Conservation (phyloP, 2,797 vertebrate species). For the Dendrocincla fuliginosa region DNA sequence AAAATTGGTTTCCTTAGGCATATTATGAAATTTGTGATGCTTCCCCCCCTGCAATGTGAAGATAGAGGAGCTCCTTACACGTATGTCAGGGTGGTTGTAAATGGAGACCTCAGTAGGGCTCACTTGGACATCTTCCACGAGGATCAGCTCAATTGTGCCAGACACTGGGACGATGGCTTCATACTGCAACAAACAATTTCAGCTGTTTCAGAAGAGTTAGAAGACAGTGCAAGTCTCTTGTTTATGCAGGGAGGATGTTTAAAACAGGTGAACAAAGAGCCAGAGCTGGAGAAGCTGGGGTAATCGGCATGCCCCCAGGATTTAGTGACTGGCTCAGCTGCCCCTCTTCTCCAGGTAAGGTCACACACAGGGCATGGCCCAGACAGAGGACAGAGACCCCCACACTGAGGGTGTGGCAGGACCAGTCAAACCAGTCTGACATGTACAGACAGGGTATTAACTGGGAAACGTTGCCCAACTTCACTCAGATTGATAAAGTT, state of each 20-base stretch:
- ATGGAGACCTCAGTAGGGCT: slow-evolving; percentile 83
- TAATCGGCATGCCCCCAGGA: neutral
- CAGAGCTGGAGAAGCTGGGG: neutral
- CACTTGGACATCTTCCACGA: slow-evolving; percentile 91
- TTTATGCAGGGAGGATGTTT: neutral
- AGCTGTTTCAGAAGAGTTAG: neutral
- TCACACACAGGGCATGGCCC: neutral
- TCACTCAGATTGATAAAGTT: neutral
- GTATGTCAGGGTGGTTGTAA: slow-evolving; percentile 90
- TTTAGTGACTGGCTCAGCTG: neutral
- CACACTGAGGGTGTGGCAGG: neutral
- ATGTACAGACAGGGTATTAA: neutral
- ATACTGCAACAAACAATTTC: slow-evolving; percentile 69
- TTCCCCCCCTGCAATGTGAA: neutral
- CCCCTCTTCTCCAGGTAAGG: neutral
- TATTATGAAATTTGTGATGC: neutral
- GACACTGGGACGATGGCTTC: slow-evolving; percentile 81
- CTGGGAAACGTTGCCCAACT: neutral
- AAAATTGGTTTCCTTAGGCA: neutral
- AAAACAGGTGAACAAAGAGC: neutral
- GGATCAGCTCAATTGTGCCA: slow-evolving; percentile 86
- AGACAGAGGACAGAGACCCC: neutral
- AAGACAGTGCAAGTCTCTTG: neutral
- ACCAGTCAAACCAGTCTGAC: neutral
- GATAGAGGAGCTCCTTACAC: slow-evolving; percentile 74